Percentiles rank a stretch among this genome's conserved stretches.
phyloP scores from a whole-genome alignment of 2,113 vertebrate genomes.

The Chlamydotis undulata region DNA sequence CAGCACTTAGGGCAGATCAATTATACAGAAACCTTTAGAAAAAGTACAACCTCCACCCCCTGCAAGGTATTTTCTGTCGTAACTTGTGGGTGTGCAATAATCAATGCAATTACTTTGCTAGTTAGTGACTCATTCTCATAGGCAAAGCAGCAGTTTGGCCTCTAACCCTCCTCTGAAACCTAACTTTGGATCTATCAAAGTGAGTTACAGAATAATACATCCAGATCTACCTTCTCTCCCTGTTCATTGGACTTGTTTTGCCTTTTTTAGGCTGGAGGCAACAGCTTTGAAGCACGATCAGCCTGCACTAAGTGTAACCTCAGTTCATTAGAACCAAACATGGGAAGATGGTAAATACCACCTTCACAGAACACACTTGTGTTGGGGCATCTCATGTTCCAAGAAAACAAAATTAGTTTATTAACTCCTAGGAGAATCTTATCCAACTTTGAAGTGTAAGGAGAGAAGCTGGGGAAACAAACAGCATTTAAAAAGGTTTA shows the following conservation, averaged over 20 bases:
- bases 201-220: not conserved
- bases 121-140: constrained; percentile 52
- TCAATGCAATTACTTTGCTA: constrained; percentile 57
- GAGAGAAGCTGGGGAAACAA: not conserved
- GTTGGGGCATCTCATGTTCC: not conserved
- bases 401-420: not conserved
- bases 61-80: constrained; percentile 25
- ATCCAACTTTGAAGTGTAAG: not conserved
- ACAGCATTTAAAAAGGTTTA: not conserved
- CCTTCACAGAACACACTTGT: not conserved
- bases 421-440: constrained; percentile 5
- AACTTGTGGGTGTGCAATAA: constrained; percentile 61
- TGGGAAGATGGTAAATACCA: constrained; percentile 30
- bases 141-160: constrained; percentile 29
- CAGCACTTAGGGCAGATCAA: constrained; percentile 10
- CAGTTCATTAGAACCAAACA: not conserved
- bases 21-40: constrained; percentile 22
- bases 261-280: not conserved
- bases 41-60: constrained; percentile 21
- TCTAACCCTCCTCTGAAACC: not conserved
- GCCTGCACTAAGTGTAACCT: not conserved
- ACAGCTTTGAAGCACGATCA: not conserved
- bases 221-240: not conserved
- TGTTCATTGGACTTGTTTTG: not conserved
- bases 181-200: not conserved